Evolutionary conservation across 2,888 invertebrate genomes (phyloP).

Genomic region (Trichopria drosophilae): DNA sequence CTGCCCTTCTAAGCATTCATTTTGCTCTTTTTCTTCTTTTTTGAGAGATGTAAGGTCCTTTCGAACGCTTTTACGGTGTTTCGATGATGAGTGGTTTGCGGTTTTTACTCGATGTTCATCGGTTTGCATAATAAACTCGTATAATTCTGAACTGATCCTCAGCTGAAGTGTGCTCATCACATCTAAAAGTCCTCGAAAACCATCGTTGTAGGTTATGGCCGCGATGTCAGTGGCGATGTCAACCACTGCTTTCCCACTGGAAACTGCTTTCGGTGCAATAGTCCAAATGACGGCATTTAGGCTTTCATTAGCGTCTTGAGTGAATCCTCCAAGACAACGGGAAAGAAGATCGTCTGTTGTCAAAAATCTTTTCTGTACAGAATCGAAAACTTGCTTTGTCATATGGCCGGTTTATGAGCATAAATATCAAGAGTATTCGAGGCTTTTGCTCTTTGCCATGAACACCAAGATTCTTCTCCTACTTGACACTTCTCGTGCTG

Average conservation of each 20-base stretch:
- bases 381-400: slow-evolving; percentile 12
- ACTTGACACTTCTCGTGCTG: slow-evolving; percentile 33
- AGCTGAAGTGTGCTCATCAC: slow-evolving; percentile 14
- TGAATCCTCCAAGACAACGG: slow-evolving; percentile 27
- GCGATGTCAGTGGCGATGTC: slow-evolving; percentile 26
- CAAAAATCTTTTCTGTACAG: slow-evolving; percentile 23
- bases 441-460: slow-evolving; percentile 32
- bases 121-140: background rate
- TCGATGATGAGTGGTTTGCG: background rate
- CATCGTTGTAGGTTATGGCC: slow-evolving; percentile 19
- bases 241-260: slow-evolving; percentile 20
- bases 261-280: slow-evolving; percentile 23
- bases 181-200: slow-evolving; percentile 12
- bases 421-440: slow-evolving; percentile 7
- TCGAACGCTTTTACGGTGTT: background rate
- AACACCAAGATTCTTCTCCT: slow-evolving; percentile 34
- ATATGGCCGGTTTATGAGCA: slow-evolving; percentile 21
- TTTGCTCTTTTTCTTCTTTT: slow-evolving; percentile 14
- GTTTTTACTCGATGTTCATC: slow-evolving; percentile 6
- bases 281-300: slow-evolving; percentile 27
- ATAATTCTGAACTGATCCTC: slow-evolving; percentile 18
- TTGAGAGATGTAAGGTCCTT: slow-evolving; percentile 4
- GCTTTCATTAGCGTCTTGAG: slow-evolving; percentile 30
- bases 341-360: slow-evolving; percentile 26
- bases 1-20: slow-evolving; percentile 16